Evolutionary conservation across 2,797 vertebrate species (phyloP), one percentile per base, ranked within the genome.

Genomic region (Pseudopleuronectes americanus): DNA sequence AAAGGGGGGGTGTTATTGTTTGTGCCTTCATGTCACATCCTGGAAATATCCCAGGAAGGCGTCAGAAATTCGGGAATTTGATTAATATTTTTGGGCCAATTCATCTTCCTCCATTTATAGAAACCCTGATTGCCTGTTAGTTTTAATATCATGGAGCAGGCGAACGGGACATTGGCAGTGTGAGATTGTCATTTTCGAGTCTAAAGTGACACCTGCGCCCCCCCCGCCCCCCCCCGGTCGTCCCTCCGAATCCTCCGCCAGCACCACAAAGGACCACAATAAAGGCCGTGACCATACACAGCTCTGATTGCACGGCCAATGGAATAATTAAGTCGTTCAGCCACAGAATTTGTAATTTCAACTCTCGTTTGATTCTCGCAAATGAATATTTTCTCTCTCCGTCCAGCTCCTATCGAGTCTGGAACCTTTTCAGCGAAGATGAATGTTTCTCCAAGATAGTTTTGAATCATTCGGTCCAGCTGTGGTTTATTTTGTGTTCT

Each of bases 121-220:
- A 75, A 80, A 74, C 77, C 55, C 48, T 81, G 71, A 89, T 88
- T 87, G 81, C 72, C 84, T 79, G 74, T 63, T 79, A 77, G 79
- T 92, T 87, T 78, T 75, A 78, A 83, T 86, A 80, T 81, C 71
- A 71, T 12, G 26, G 55, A 81, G 70, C 33, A n/a, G 74, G 71
- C 52, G 71, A 28, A 71, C 73, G 69, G 70, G 65, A 76, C 76
- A 62, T 55, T 92, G 90, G 92, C 92, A 83, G 48, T 12, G 77
- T 72, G 65, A 81, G 83, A 77, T 79, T 85, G 76, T 89, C 83
- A 92, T 90, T 93, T 92, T 77, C 63, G 49, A 74, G 72, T 80
- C 79, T 85, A 57, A 88, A 86, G 62, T 75, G 87, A 87, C 92
- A 92, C 93, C 91, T 93, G 93, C 71, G 91, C 81, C 87, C 28